Percentiles rank a stretch among this genome's conserved stretches.
These are phyloP conservation scores for Himalopsyche anomala DNA, from an alignment of 2,888 invertebrate genomes.

Conservation along the genomic window DNA sequence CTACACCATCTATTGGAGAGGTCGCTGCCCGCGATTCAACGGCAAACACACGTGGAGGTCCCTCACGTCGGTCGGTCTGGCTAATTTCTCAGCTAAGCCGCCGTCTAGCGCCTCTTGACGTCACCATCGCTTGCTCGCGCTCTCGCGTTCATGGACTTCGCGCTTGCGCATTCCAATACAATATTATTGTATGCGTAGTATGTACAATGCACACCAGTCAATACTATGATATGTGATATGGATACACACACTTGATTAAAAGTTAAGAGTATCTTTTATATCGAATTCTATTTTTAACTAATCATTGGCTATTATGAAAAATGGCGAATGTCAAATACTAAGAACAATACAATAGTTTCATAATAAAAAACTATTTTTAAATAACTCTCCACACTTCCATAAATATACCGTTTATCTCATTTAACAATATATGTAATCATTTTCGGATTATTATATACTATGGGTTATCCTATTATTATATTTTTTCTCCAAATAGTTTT, in stretches of 20 bases:
- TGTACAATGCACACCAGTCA: not conserved
- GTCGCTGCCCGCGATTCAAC: conserved; percentile 78
- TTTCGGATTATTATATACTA: no score
- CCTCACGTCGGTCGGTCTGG: conserved; percentile 69
- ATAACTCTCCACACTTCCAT: no score
- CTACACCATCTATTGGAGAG: conserved; percentile 79
- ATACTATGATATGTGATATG: not conserved
- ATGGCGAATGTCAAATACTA: no score
- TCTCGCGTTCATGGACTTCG: conserved; percentile 59
- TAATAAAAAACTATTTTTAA: no score
- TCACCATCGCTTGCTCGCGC: conserved; percentile 67
- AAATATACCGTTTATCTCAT: no score
- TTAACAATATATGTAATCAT: no score
- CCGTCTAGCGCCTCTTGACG: conserved; percentile 65
- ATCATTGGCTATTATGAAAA: not conserved
- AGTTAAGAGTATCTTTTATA: not conserved
- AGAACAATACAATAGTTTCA: no score
- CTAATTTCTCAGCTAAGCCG: conserved; percentile 65
- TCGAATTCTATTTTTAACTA: conserved; percentile 24
- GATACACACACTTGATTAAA: not conserved
- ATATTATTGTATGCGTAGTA: conserved; percentile 39
- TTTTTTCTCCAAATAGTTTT: no score
- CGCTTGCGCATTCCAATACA: conserved; percentile 32
- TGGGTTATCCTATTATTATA: no score
- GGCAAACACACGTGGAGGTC: conserved; percentile 72